Evolutionary conservation across 1,140 invertebrate species (phyloP), one percentile per base, ranked within the genome.

Genomic region (Micrasema longulum): DNA sequence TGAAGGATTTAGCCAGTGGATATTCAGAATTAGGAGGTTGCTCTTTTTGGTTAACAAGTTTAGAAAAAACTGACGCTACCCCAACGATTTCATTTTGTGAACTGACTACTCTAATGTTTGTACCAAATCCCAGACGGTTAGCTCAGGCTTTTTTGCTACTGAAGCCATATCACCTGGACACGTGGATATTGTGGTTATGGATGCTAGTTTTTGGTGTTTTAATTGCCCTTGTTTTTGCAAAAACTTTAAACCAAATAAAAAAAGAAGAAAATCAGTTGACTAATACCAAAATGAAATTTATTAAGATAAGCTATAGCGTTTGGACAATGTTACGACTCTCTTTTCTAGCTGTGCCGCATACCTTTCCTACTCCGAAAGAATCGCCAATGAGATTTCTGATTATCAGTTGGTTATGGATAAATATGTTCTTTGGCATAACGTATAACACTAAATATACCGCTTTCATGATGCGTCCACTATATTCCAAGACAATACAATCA

Each of bases 401-500:
- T 4, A 22, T 68, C 1, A 36, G 35, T 9, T 68, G 65, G 65
- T 1, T 68, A 7, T 43, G 20, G 22, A 41, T 68, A 12, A 53
- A 50, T 14, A 1, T 68, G 11, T 55, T 68, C 7, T 53, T 68
- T 16, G 65, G 50, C 1, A 41, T 68, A 9, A 31, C 50, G 5
- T 68, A 68, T 16, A 53, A 36, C 4, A 68, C 65, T 5, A 55
- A 41, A 14, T 68, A 68, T 16, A 68, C 65, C 1, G 20, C 50
- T 22, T 41, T 22, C 10, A 68, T 68, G 65, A 55, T 43, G 50
- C 12, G 22, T 10, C 65, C 65, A 10, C 20, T 68, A 9, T 55
- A 43, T 43, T 68, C 65, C 1, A 68, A 55, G 14, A 6, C 36
- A 7, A 45, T 68, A 4, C 23, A 55, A 52, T 22, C 48, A 10